Percentiles rank a stretch among this genome's conserved stretches.
These are phyloP conservation scores for Anoplolepis gracilipes DNA, from an alignment of 1,140 invertebrate species.

Conservation along the genomic window DNA sequence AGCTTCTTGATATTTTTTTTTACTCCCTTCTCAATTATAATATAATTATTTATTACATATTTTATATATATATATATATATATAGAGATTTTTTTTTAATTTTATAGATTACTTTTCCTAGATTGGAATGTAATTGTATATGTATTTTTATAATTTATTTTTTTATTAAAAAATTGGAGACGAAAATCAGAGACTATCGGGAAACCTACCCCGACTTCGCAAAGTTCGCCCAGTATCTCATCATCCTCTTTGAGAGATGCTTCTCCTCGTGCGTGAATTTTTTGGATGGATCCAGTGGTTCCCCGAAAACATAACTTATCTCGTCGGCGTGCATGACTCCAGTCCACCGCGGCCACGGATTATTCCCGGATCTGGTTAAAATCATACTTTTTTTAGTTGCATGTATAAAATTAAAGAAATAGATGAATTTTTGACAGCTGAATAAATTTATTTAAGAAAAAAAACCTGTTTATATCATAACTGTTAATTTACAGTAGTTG, in stretches of 20 bases:
- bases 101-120: not conserved
- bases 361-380: constrained; percentile 88
- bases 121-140: not conserved
- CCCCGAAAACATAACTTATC: constrained; percentile 97
- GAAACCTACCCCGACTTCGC: constrained; percentile 94
- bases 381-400: not conserved
- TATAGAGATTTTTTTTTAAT: not conserved
- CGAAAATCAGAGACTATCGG: not conserved
- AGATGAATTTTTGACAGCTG: no score
- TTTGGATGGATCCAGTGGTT: constrained; percentile 93
- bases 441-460: no score
- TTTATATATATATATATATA: not conserved
- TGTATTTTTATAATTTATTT: no score
- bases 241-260: constrained; percentile 93
- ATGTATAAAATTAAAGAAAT: not conserved
- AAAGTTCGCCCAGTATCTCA: constrained; percentile 98
- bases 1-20: no score
- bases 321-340: constrained; percentile 98
- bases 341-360: constrained; percentile 98
- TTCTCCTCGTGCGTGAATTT: constrained; percentile 93
- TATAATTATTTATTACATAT: not conserved
- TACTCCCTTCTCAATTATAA: no score
- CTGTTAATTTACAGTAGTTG: no score
- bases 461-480: no score
- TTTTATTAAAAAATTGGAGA: not conserved